These are phyloP conservation scores for Bubalus kerabau DNA, from an alignment of 2,113 vertebrate species.

Conservation along the genomic window DNA sequence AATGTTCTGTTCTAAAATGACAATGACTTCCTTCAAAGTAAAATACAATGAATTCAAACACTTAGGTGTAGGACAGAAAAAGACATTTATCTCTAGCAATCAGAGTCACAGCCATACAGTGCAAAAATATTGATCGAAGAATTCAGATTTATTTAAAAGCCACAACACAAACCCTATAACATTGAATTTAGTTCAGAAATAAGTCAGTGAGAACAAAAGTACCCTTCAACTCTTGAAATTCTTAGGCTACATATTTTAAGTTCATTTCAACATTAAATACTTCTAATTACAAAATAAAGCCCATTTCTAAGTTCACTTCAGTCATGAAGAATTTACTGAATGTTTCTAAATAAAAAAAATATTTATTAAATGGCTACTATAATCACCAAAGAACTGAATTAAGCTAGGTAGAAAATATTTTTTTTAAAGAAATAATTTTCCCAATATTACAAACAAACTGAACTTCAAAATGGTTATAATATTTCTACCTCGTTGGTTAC, in stretches of 20 bases:
- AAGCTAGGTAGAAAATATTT: background rate
- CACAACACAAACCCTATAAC: background rate
- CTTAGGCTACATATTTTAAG: background rate
- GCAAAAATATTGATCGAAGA: background rate
- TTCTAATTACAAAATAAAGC: background rate
- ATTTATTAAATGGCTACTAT: background rate
- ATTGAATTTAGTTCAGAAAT: background rate
- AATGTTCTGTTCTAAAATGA: slow-evolving; percentile 21
- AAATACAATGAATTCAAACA: background rate
- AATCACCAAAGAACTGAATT: background rate
- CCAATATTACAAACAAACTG: background rate
- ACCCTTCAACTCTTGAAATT: background rate
- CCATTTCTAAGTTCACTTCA: background rate
- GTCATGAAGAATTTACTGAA: background rate
- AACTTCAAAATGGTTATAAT: background rate
- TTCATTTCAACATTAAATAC: background rate
- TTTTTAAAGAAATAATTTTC: background rate
- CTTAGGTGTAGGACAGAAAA: background rate
- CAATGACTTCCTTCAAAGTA: slow-evolving; percentile 18
- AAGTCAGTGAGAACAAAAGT: background rate
- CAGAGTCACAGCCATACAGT: background rate
- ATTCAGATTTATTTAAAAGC: background rate
- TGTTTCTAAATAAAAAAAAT: background rate
- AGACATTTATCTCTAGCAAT: background rate
- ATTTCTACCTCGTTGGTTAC: background rate